Conservation (phyloP, 2,888 invertebrate species). For the Drosophila prostipennis region DNA sequence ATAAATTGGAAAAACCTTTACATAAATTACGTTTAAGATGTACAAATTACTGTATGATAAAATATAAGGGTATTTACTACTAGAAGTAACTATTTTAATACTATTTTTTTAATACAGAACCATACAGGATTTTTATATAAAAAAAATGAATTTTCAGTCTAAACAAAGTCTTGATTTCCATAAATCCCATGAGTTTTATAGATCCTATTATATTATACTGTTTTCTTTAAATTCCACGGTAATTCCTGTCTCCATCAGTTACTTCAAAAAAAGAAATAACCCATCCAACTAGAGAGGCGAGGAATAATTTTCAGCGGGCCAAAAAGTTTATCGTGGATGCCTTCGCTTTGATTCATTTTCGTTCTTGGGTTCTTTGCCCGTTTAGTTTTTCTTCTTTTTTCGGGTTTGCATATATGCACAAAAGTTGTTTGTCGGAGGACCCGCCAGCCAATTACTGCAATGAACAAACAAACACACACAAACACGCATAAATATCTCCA, state of each 20-base stretch:
- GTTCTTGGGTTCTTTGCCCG: constrained; percentile 3
- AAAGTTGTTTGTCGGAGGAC: constrained; percentile 43
- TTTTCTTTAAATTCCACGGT: background rate
- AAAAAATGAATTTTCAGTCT: no score
- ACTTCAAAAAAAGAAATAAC: background rate
- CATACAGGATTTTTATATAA: no score
- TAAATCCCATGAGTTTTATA: no score
- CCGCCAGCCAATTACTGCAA: constrained; percentile 66
- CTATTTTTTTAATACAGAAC: no score
- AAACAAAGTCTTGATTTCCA: no score
- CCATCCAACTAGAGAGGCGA: background rate
- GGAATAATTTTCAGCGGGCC: constrained; percentile 17
- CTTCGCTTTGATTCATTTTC: constrained; percentile 33
- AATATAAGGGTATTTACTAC: no score
- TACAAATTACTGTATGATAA: background rate
- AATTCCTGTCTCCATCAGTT: no score
- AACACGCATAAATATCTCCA: constrained; percentile 43
- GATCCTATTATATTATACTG: no score
- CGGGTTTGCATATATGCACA: constrained; percentile 44
- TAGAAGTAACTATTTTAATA: no score
- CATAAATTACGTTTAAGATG: background rate
- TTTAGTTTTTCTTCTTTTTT: constrained; percentile 1
- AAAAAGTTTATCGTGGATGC: constrained; percentile 43
- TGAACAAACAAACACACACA: constrained; percentile 15
- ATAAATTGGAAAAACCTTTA: background rate